A percentile compares a stretch with the other conserved stretches of the same genome.
Conservation (phyloP, 2,113 vertebrate genomes). For the Channa maculata region DNA sequence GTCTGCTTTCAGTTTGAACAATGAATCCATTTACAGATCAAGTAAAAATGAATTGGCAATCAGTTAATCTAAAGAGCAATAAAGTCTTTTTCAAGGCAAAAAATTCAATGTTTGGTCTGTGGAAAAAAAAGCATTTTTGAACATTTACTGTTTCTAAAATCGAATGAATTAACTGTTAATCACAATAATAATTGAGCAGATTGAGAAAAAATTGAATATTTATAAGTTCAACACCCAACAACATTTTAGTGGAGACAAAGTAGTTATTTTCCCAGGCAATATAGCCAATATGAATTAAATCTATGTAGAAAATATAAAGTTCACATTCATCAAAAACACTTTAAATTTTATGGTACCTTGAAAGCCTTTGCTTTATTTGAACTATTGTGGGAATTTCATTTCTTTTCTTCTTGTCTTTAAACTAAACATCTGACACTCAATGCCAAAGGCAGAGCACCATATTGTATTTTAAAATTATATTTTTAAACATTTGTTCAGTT, state of each 20-base stretch:
- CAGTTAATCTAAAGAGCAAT: no score
- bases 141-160: not conserved
- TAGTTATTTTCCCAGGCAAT: no score
- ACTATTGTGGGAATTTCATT: constrained; percentile 50
- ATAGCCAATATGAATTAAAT: no score
- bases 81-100: not conserved
- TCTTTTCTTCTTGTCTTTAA: constrained; percentile 43
- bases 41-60: no score
- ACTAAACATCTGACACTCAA: constrained; percentile 56
- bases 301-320: not conserved
- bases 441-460: constrained; percentile 60
- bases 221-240: not conserved
- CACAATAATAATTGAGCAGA: not conserved
- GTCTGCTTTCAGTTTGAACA: not conserved
- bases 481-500: constrained; percentile 64
- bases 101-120: not conserved
- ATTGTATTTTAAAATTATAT: constrained; percentile 72
- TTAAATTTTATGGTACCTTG: not conserved
- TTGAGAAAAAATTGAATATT: not conserved
- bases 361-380: constrained; percentile 23
- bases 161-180: not conserved
- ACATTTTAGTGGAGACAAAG: no score
- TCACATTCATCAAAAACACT: constrained; percentile 8
- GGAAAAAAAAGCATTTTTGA: no score
- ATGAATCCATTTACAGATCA: not conserved